A percentile compares a stretch with the other conserved stretches of the same genome.
Evolutionary conservation across 2,797 vertebrate genomes (phyloP).

Genomic region (Euthynnus affinis): DNA sequence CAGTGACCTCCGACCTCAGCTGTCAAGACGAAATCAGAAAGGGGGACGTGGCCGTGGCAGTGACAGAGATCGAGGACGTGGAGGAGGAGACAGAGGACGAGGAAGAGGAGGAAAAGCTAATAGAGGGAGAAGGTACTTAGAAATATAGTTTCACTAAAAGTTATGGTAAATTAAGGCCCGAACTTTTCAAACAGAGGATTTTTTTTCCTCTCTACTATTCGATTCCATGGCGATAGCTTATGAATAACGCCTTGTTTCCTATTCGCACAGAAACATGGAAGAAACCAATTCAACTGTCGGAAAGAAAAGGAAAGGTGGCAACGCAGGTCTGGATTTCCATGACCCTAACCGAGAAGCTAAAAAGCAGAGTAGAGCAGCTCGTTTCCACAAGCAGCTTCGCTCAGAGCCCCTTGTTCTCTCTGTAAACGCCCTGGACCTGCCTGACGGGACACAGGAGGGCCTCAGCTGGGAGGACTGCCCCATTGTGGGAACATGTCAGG

Average conservation of each 20-base stretch:
- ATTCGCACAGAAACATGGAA: slow-evolving; percentile 81
- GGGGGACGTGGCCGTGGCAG: slow-evolving; percentile 84
- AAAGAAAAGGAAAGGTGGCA: slow-evolving; percentile 89
- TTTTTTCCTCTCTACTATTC: not conserved
- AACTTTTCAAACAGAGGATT: not conserved
- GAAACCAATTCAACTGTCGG: slow-evolving; percentile 73
- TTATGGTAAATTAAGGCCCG: not conserved
- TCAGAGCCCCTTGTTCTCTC: slow-evolving; percentile 92
- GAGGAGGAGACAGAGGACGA: slow-evolving; percentile 89
- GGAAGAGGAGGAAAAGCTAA: slow-evolving; percentile 91
- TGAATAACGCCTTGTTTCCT: slow-evolving; percentile 4
- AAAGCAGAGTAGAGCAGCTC: slow-evolving; percentile 92
- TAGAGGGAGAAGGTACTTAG: slow-evolving; percentile 86
- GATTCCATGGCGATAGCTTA: not conserved
- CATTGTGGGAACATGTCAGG: slow-evolving; percentile 93
- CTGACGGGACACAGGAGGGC: slow-evolving; percentile 84
- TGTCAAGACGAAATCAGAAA: slow-evolving; percentile 89
- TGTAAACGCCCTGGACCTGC: slow-evolving; percentile 84
- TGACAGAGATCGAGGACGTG: slow-evolving; percentile 85
- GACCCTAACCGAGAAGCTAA: slow-evolving; percentile 95
- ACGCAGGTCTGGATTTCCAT: slow-evolving; percentile 89
- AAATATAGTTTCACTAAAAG: not conserved
- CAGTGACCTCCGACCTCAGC: slow-evolving; percentile 87
- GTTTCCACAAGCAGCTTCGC: slow-evolving; percentile 93
- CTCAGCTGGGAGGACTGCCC: slow-evolving; percentile 95